A percentile compares a stretch with the other conserved stretches of the same genome.
Conservation (phyloP, 2,888 invertebrate species). For the Drosophila ezoana region DNA sequence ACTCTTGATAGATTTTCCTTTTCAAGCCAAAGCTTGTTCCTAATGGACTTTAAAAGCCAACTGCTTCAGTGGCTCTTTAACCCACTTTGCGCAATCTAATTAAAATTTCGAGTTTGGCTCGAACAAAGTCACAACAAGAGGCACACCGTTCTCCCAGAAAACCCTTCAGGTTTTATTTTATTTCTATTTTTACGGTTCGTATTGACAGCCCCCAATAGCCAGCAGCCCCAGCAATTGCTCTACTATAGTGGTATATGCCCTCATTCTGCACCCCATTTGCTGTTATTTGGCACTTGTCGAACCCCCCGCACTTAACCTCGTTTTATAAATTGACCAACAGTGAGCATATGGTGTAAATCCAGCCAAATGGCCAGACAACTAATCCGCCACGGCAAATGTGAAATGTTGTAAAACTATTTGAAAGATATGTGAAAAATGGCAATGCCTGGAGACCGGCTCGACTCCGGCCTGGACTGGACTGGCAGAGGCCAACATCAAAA, state of each 20-base stretch:
- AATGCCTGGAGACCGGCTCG: conserved; percentile 19
- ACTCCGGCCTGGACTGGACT: not conserved
- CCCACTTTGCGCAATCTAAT: conserved; percentile 61
- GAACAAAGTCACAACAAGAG: conserved; percentile 7
- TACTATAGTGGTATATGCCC: not conserved
- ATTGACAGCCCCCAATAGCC: conserved; percentile 33
- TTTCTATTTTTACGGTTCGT: conserved; percentile 14
- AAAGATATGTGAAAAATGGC: conserved; percentile 56
- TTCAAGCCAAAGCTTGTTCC: conserved; percentile 4
- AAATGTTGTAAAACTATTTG: conserved; percentile 75
- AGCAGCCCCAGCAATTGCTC: conserved; percentile 23
- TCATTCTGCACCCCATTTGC: conserved; percentile 24
- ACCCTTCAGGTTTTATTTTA: conserved; percentile 34
- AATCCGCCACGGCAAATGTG: conserved; percentile 65
- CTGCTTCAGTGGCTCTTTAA: conserved; percentile 24
- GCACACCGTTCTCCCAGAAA: conserved; percentile 21
- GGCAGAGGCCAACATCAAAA: conserved; percentile 65
- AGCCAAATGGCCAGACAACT: conserved; percentile 65
- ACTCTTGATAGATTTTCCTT: conserved; percentile 19
- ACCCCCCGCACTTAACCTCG: conserved; percentile 61
- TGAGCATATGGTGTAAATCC: conserved; percentile 77
- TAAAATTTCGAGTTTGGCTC: conserved; percentile 60
- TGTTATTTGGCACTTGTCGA: conserved; percentile 48
- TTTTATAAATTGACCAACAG: conserved; percentile 70
- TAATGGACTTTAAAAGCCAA: conserved; percentile 27